A percentile compares a stretch with the other conserved stretches of the same genome.
Conservation (phyloP, 2,888 invertebrate species). For the Hedychridium roseum region DNA sequence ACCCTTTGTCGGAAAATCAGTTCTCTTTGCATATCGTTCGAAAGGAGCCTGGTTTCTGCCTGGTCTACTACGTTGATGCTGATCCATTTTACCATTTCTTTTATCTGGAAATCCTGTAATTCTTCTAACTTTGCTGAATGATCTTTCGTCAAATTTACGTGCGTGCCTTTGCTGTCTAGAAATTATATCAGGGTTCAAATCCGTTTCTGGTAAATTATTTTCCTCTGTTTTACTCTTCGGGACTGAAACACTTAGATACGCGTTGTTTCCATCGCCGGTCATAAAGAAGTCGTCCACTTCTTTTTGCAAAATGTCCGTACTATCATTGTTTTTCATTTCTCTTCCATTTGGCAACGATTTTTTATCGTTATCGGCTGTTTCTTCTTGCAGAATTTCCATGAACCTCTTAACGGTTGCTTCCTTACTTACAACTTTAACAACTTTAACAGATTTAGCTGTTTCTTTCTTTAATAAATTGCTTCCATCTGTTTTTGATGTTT, state of each 20-base stretch:
- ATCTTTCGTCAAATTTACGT: constrained; percentile 24
- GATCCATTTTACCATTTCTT: not conserved
- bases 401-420: constrained; percentile 51
- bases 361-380: constrained; percentile 9
- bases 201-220: constrained; percentile 1
- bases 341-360: too few species aligned
- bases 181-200: not conserved
- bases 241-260: constrained; percentile 42
- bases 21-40: not conserved
- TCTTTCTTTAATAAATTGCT: not conserved
- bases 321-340: too few species aligned
- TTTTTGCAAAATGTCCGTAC: constrained; percentile 17
- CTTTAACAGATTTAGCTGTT: not conserved
- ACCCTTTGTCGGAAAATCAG: not conserved
- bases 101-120: constrained; percentile 9
- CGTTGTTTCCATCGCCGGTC: constrained; percentile 35
- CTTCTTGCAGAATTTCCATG: constrained; percentile 38
- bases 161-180: constrained; percentile 6
- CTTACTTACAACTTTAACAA: constrained; percentile 36
- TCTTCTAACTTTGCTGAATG: constrained; percentile 30
- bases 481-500: too few species aligned
- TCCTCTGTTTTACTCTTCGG: constrained; percentile 23
- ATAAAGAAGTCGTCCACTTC: constrained; percentile 52
- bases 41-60: not conserved
- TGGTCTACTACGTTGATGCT: not conserved